A percentile compares a stretch with the other conserved stretches of the same genome.
Evolutionary conservation across 2,113 vertebrate genomes (phyloP).

Genomic region (Rhabdomys dilectus): DNA sequence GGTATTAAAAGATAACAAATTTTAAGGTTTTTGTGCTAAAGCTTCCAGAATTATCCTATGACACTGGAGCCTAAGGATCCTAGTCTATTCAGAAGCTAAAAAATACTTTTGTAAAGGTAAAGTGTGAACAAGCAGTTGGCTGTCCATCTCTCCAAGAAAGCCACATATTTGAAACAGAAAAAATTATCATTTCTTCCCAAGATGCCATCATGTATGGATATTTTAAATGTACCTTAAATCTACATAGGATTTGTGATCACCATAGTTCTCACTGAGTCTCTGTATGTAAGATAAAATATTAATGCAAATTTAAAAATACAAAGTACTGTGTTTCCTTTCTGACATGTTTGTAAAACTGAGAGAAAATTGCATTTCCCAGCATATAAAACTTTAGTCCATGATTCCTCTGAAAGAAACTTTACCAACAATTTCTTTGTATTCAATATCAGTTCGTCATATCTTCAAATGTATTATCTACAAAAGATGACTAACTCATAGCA

Average conservation of each 20-base stretch:
- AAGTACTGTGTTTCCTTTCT: conserved; percentile 45
- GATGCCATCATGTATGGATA: not conserved
- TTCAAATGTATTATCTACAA: conserved; percentile 76
- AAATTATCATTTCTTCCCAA: conserved; percentile 16
- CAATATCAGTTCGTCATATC: conserved; percentile 71
- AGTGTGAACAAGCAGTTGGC: not conserved
- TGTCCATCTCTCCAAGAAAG: not conserved
- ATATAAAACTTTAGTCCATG: conserved; percentile 61
- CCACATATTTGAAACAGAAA: not conserved
- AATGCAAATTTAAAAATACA: conserved; percentile 44
- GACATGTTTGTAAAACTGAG: conserved; percentile 53
- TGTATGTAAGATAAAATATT: not conserved
- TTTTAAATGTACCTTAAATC: not conserved
- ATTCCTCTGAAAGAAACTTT: conserved; percentile 74
- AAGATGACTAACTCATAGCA: conserved; percentile 72
- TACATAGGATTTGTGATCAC: conserved; percentile 41
- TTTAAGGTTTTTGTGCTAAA: not conserved
- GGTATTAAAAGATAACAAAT: not conserved
- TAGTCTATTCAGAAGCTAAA: conserved; percentile 32
- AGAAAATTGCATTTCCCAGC: conserved; percentile 71
- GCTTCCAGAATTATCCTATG: not conserved
- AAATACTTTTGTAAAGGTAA: not conserved
- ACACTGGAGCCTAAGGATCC: not conserved
- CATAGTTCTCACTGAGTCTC: conserved; percentile 38
- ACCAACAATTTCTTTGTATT: conserved; percentile 66